These are phyloP conservation scores for Dryocosmus kuriphilus DNA, from an alignment of 2,888 invertebrate genomes.

Conservation along the genomic window DNA sequence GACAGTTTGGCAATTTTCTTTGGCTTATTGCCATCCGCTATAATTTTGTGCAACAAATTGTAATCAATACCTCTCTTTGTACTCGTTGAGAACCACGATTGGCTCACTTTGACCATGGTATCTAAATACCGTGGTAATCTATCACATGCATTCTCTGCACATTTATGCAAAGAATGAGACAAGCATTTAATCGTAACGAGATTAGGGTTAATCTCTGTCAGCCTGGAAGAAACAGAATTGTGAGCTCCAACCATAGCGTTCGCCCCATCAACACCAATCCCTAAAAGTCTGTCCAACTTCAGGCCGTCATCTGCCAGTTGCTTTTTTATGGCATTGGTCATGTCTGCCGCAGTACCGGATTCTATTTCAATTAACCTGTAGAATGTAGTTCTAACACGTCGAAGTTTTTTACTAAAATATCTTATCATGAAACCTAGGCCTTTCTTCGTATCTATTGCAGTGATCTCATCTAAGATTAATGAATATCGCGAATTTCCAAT, in stretches of 20 bases:
- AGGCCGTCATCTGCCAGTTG: too few relatives aligned
- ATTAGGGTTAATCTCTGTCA: slow-evolving; percentile 9
- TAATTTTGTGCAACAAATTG: not conserved
- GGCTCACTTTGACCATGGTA: slow-evolving; percentile 31
- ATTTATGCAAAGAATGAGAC: slow-evolving; percentile 43
- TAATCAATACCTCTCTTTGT: slow-evolving; percentile 47
- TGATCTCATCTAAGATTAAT: too few relatives aligned
- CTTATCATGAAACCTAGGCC: too few relatives aligned
- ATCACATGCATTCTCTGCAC: slow-evolving; percentile 37
- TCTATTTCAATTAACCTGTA: too few relatives aligned
- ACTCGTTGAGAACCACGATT: slow-evolving; percentile 40
- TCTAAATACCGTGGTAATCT: slow-evolving; percentile 41
- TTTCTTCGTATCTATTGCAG: too few relatives aligned
- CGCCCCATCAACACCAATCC: slow-evolving; percentile 41
- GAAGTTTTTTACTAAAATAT: too few relatives aligned
- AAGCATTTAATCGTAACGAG: slow-evolving; percentile 36
- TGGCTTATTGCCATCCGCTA: slow-evolving; percentile 16
- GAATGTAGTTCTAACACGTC: too few relatives aligned
- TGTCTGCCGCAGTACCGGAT: too few relatives aligned
- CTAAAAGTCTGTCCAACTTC: too few relatives aligned
- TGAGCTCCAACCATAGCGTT: slow-evolving; percentile 39
- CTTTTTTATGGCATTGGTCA: too few relatives aligned
- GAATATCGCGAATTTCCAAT: too few relatives aligned
- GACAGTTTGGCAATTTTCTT: slow-evolving; percentile 46
- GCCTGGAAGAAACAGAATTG: slow-evolving; percentile 28